Base-by-base conservation (phyloP, 1,140 invertebrate genomes). In the Zaprionus ornatus region DNA sequence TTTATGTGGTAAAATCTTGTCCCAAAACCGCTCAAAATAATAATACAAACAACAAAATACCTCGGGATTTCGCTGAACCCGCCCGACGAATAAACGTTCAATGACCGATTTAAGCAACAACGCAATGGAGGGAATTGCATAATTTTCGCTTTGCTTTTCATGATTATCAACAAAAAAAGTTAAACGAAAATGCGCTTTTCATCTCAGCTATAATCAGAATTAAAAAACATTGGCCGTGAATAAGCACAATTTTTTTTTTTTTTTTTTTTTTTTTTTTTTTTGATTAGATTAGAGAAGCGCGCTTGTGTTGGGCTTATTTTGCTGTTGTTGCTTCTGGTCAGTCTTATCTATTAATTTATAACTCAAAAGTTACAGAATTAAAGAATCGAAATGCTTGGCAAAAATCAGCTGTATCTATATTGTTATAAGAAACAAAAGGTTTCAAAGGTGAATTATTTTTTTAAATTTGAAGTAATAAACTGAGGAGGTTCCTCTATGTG, bases 141-240 rank as follows among this genome's bases (percentile, higher is more conserved):
- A 87, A 87, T 79, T 79, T 72, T 25, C 15, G 29, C 35, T 69
- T 68, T 68, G 61, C 65, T 63, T 72, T 55, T 57, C 6, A 52
- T 59, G 40, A 48, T 67, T 72, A 59, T 64, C 52, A 32, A 17
- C 3, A 48, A 27, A 48, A 75, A 79, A 66, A 48, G 54, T 75
- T 71, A 40, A 80, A 69, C 69, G 77, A 77, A 87, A 83, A 88
- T 88, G 77, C 64, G 77, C 78, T 79, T 79, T 50, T 61, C 40
- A 57, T 42, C 60, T 48, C 37, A 64, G 57, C 57, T 64, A 21
- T 60, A 69, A 72, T 72, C 29, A 59, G 52, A 74, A 64, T 63
- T 54, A 83, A 35, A 79, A 80, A 84, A 76, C 84, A 87, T 90
- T 88, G 84, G 90, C 84, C 84, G 78, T 88, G 84, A 88, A 88